A percentile compares a stretch with the other conserved stretches of the same genome.
Conservation (phyloP, 2,888 invertebrate species). For the Eupithecia vulgata region DNA sequence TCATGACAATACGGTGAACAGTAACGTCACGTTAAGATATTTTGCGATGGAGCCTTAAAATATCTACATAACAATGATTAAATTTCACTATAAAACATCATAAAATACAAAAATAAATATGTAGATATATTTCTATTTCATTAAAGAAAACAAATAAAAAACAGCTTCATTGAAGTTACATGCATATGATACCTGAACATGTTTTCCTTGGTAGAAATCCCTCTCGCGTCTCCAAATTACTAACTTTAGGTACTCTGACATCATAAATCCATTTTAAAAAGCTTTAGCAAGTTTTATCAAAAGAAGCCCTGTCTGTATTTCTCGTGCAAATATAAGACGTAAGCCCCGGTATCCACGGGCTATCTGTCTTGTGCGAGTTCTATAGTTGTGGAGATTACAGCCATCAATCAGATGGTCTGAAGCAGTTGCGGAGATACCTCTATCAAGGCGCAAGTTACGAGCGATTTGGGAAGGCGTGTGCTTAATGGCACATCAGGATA, state of each 20-base stretch:
- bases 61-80: no score
- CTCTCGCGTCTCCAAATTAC: not conserved
- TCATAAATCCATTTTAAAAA: not conserved
- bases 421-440: slow-evolving; percentile 61
- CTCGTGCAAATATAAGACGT: slow-evolving; percentile 48
- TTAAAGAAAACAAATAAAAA: no score
- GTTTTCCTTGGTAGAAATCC: not conserved
- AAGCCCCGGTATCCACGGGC: slow-evolving; percentile 51
- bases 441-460: slow-evolving; percentile 54
- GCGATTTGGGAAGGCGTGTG: slow-evolving; percentile 42
- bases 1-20: no score
- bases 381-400: slow-evolving; percentile 70
- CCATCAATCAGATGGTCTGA: slow-evolving; percentile 71
- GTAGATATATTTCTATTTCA: no score
- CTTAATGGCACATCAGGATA: slow-evolving; percentile 45
- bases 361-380: slow-evolving; percentile 65
- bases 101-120: no score
- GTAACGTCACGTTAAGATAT: no score
- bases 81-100: no score
- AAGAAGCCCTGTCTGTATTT: slow-evolving; percentile 23
- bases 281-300: slow-evolving; percentile 1
- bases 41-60: no score
- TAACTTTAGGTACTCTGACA: not conserved
- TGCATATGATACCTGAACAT: slow-evolving; percentile 3
- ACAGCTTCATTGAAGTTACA: no score